Conservation (phyloP, 2,888 invertebrate genomes). For the Aphodius sticticus region DNA sequence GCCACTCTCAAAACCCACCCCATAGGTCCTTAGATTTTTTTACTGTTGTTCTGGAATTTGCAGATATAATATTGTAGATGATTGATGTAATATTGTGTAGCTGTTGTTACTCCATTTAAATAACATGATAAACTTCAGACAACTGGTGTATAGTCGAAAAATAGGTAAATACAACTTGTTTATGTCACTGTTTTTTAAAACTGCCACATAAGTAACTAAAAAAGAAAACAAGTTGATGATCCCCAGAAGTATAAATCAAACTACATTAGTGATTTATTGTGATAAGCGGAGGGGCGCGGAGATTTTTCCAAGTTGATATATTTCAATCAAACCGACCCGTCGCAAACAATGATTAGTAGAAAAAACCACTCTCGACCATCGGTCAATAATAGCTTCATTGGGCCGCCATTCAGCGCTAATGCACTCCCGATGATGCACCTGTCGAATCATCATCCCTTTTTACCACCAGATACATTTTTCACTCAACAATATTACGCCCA, state of each 20-base stretch:
- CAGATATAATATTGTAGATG: too few species aligned
- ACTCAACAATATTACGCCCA: background rate
- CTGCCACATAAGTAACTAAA: too few species aligned
- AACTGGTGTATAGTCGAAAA: too few species aligned
- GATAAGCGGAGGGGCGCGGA: constrained; percentile 51
- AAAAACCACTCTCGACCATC: constrained; percentile 50
- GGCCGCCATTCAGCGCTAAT: constrained; percentile 57
- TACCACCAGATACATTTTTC: background rate
- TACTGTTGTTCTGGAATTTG: too few species aligned
- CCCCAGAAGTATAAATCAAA: constrained; percentile 22
- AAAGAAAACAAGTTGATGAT: too few species aligned
- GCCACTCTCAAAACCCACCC: too few species aligned
- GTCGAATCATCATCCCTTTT: constrained; percentile 38
- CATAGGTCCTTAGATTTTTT: too few species aligned
- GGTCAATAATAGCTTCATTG: constrained; percentile 59
- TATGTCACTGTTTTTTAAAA: too few species aligned
- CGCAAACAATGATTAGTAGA: constrained; percentile 59
- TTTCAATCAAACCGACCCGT: constrained; percentile 58
- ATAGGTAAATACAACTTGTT: too few species aligned
- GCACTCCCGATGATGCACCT: constrained; percentile 52
- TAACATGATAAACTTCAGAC: too few species aligned
- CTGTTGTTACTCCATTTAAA: too few species aligned
- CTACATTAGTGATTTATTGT: constrained; percentile 54
- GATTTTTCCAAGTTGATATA: constrained; percentile 56
- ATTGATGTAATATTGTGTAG: too few species aligned